These are phyloP conservation scores for Lobophora halterata DNA, from an alignment of 2,888 invertebrate species.

Conservation along the genomic window DNA sequence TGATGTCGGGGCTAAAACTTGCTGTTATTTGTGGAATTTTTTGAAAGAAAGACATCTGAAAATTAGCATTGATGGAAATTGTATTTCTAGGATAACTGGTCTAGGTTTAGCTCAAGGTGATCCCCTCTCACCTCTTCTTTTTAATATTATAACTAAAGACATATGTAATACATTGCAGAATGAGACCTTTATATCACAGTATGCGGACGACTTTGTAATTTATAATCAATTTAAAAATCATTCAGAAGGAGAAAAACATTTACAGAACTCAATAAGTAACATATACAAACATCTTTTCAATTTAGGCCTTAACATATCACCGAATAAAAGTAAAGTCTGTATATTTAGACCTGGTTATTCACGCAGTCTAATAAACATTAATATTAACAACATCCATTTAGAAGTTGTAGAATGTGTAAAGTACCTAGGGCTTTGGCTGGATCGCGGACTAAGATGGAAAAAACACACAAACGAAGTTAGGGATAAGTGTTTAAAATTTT, in stretches of 20 bases:
- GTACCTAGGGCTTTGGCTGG: neutral
- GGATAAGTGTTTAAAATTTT: neutral
- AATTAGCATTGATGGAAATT: neutral
- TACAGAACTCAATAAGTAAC: neutral
- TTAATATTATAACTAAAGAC: conserved; percentile 6
- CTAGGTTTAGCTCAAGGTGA: conserved; percentile 1
- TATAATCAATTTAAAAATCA: conserved; percentile 3
- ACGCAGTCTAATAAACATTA: neutral
- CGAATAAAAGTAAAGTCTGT: conserved; percentile 2
- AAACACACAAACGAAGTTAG: too few relatives aligned
- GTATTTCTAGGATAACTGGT: conserved; percentile 1
- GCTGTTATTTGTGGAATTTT: neutral
- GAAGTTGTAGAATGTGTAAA: too few relatives aligned
- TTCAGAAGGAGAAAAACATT: neutral
- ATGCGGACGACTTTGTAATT: conserved; percentile 2
- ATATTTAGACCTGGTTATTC: conserved; percentile 2
- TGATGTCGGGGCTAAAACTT: neutral
- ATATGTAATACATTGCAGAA: neutral
- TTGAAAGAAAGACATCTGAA: conserved; percentile 2
- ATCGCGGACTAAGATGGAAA: neutral
- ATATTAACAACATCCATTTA: too few relatives aligned
- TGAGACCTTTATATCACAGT: neutral
- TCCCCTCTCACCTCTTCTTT: conserved; percentile 1
- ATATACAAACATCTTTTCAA: neutral
- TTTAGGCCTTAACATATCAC: neutral